A percentile compares a stretch with the other conserved stretches of the same genome.
Evolutionary conservation across 2,888 invertebrate species (phyloP).

Genomic region (Pycnomerus fuliginosus): DNA sequence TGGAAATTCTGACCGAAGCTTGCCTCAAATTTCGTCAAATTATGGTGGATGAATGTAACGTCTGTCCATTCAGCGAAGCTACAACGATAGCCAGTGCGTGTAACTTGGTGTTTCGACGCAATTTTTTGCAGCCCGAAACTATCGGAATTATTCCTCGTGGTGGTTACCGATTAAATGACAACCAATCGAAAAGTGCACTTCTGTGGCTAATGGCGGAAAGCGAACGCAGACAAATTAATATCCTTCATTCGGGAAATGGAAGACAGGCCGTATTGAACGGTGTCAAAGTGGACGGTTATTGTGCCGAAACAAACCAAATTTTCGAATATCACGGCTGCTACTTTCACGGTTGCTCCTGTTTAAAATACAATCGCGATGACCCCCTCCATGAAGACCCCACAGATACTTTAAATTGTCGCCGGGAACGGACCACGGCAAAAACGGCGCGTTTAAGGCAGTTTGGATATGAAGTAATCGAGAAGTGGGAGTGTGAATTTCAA

Average conservation of each 20-base stretch:
- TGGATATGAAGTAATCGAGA: neutral
- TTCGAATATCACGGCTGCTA: neutral
- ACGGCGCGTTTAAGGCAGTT: neutral
- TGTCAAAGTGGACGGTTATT: neutral
- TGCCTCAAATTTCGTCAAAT: neutral
- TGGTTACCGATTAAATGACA: neutral
- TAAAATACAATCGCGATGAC: neutral
- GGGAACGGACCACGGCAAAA: neutral
- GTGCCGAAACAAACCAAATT: neutral
- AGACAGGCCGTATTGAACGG: neutral
- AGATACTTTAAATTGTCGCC: neutral
- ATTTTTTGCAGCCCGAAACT: neutral
- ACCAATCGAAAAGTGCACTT: neutral
- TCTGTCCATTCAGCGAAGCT: neutral
- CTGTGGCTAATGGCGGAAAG: neutral
- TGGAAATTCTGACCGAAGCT: neutral
- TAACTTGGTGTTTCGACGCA: neutral
- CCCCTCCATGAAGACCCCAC: neutral
- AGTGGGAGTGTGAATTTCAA: neutral
- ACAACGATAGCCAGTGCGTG: neutral
- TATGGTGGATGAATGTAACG: neutral
- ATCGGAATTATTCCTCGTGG: neutral
- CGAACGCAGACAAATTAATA: neutral
- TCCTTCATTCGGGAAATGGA: neutral
- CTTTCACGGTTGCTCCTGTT: neutral